Base-by-base conservation (phyloP, 1,140 invertebrate genomes). In the Andrena cerasifolii region DNA sequence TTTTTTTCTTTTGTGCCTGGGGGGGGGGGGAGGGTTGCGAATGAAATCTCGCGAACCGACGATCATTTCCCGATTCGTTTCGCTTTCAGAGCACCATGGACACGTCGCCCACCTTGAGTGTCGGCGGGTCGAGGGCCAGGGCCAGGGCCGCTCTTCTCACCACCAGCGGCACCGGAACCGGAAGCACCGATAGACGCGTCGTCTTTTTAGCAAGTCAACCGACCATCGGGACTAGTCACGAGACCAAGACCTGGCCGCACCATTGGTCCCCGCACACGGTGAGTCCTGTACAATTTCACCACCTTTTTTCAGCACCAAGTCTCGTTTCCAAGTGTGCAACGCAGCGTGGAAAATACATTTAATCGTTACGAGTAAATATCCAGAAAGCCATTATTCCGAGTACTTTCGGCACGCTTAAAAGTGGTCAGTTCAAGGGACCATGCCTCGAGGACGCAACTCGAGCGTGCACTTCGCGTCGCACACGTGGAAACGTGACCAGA, bases 251-350 rank as follows among this genome's bases (percentile, higher is more conserved):
- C 51, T 93, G 92, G 92, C 92, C 92, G 43, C 92, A 93, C 82
- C 88, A 93, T 68, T 93, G 92, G 92, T 91, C 92, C 7, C 92
- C 91, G n/a, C 88, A 90, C 61, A 86, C 88, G 89, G 92, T 91
- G 68, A 89, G 90, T 88, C 45, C 1, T 47, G 5, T 16, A 21
- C 18, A 7, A 18, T 33, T 66, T 56, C 10, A 10, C 4, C 10
- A 40, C 4, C 4, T 5, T 40, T 40, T 40, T 40, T 40, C 4
- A 5, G 10, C 10, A 40, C 36, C n/a, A 10, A 40, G 36, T 40
- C 36, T 3, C 10, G 10, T 3, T 40, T 40, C 36, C 36, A 40
- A 3, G 36, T 5, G 36, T 40, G 36, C 36, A 40, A 40, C 36
- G 10, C 10, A 40, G 36, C 3, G 10, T 5, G 36, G 3, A 10